Percentiles rank a stretch among this genome's conserved stretches.
phyloP scores from a whole-genome alignment of 2,113 vertebrate genomes.

The Cyprinodon tularosa region DNA sequence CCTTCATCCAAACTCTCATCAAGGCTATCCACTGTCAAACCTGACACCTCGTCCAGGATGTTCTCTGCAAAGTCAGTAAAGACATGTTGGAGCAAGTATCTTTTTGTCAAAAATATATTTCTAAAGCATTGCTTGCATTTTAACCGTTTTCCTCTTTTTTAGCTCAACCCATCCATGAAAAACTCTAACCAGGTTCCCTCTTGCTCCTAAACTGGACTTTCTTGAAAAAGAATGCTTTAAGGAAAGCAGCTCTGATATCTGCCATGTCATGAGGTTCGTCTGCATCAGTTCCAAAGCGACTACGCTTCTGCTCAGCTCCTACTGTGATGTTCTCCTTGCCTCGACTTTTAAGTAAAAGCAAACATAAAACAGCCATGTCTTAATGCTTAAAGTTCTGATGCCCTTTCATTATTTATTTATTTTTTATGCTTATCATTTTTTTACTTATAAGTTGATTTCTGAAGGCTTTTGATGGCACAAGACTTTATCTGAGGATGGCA shows the following conservation, averaged over 20 bases:
- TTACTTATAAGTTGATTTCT: neutral
- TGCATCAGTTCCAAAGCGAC: too few species aligned
- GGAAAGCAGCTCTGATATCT: neutral
- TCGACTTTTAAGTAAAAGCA: neutral
- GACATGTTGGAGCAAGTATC: neutral
- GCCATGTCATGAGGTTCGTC: neutral
- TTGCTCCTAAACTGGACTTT: neutral
- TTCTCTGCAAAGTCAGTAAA: slow-evolving; percentile 66
- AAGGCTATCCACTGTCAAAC: slow-evolving; percentile 64
- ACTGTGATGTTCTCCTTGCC: too few species aligned
- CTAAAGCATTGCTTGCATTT: neutral
- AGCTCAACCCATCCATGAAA: neutral
- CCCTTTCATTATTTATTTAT: neutral
- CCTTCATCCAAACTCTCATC: slow-evolving; percentile 58
- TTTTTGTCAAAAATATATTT: neutral
- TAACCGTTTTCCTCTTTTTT: neutral
- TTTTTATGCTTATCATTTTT: too few species aligned
- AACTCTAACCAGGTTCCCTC: too few species aligned
- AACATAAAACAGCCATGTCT: neutral
- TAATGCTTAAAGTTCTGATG: neutral
- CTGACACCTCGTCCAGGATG: slow-evolving; percentile 79
- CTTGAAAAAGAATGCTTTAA: neutral
- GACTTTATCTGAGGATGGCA: neutral
- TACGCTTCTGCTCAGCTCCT: too few species aligned
- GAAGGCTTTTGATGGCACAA: neutral